Evolutionary conservation across 2,888 invertebrate species (phyloP).

Genomic region (Listrodromus nycthemerus): DNA sequence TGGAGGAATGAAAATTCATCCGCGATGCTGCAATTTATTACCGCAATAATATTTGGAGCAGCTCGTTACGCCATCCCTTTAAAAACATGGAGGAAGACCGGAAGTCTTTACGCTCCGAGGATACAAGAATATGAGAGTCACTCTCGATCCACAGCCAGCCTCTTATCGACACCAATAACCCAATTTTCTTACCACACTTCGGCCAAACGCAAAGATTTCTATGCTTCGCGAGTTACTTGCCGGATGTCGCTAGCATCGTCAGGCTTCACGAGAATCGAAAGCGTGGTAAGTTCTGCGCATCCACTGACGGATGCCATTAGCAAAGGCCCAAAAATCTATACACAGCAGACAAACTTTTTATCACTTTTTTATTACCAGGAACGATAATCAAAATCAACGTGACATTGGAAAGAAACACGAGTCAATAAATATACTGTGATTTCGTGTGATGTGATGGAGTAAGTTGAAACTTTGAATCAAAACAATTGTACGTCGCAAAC

Average conservation of each 20-base stretch:
- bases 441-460: slow-evolving; percentile 6
- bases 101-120: neutral
- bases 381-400: slow-evolving; percentile 13
- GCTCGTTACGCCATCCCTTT: slow-evolving; percentile 19
- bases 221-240: neutral
- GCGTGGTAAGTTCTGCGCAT: neutral
- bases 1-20: neutral
- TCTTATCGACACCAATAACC: slow-evolving; percentile 10
- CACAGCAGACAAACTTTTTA: neutral
- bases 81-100: neutral
- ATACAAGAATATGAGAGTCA: neutral
- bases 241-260: neutral
- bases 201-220: neutral
- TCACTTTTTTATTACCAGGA: neutral
- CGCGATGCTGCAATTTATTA: neutral
- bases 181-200: neutral
- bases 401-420: slow-evolving; percentile 11
- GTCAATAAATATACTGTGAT: slow-evolving; percentile 26
- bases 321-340: neutral
- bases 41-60: neutral
- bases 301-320: neutral
- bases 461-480: slow-evolving; percentile 17
- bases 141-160: slow-evolving; percentile 10
- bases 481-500: neutral
- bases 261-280: neutral